These are phyloP conservation scores for Antedon mediterranea DNA, from an alignment of 53 echinoderm and acorn worm species.

Conservation along the genomic window DNA sequence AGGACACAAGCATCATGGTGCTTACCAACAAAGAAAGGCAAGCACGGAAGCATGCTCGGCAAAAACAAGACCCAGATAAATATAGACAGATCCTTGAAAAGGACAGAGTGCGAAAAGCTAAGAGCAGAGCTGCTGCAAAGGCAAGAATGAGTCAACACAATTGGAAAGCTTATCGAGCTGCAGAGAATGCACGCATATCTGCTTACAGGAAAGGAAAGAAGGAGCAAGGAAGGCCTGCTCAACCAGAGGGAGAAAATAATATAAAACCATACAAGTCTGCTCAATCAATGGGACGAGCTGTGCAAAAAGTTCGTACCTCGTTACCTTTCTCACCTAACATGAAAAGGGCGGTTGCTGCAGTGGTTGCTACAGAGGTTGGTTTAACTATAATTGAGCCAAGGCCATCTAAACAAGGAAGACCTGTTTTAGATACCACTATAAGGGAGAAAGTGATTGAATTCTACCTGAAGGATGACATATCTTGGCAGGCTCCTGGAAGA, in stretches of 20 bases:
- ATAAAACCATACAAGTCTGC: background rate
- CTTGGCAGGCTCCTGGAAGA: constrained; percentile 33
- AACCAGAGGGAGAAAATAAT: too few species aligned
- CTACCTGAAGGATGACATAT: constrained; percentile 21
- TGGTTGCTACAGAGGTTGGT: background rate
- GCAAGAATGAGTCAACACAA: background rate
- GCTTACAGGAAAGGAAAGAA: background rate
- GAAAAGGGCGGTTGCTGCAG: background rate
- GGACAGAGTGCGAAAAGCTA: background rate
- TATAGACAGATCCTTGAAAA: background rate
- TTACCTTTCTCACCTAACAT: background rate
- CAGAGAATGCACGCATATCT: background rate
- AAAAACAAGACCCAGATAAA: background rate
- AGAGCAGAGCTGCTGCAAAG: background rate
- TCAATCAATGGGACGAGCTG: constrained; percentile 10
- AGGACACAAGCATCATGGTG: constrained; percentile 31
- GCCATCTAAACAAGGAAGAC: background rate
- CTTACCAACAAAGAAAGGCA: constrained; percentile 27
- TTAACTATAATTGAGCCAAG: background rate
- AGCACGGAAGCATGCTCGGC: constrained; percentile 21
- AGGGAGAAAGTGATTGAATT: constrained; percentile 4
- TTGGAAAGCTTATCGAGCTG: background rate
- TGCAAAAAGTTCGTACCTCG: background rate
- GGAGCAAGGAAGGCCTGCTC: background rate
- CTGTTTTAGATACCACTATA: background rate